phyloP scores from a whole-genome alignment of 35 echinoderm and acorn worm genomes.

The Ophioderma brevispina region DNA sequence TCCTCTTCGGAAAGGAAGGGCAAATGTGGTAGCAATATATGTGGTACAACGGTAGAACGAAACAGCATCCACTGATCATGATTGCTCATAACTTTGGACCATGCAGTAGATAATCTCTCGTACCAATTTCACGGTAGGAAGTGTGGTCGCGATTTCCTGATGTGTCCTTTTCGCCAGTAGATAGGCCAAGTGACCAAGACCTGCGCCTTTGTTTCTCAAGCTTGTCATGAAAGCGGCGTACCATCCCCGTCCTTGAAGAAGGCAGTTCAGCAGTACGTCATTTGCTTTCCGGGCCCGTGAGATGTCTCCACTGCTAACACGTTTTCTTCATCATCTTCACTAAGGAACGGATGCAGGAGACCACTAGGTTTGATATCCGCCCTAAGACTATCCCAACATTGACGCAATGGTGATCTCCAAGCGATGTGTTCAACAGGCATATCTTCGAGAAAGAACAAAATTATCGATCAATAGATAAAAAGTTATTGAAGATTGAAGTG shows the following conservation, averaged over 20 bases:
- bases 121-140: background rate
- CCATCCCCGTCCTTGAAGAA: background rate
- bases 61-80: background rate
- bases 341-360: background rate
- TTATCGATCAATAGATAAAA: too few relatives aligned
- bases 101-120: background rate
- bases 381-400: background rate
- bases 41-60: background rate
- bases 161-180: background rate
- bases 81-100: background rate
- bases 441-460: background rate
- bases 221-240: background rate
- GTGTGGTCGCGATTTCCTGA: background rate
- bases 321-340: background rate
- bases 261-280: background rate
- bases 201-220: background rate
- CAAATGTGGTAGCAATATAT: background rate
- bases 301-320: background rate
- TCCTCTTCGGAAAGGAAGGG: background rate
- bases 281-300: background rate
- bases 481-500: too few relatives aligned
- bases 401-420: background rate
- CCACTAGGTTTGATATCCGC: background rate
- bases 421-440: background rate
- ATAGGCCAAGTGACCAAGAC: background rate